Base-by-base conservation (phyloP, 2,113 vertebrate species). In the Atrichornis clamosus region DNA sequence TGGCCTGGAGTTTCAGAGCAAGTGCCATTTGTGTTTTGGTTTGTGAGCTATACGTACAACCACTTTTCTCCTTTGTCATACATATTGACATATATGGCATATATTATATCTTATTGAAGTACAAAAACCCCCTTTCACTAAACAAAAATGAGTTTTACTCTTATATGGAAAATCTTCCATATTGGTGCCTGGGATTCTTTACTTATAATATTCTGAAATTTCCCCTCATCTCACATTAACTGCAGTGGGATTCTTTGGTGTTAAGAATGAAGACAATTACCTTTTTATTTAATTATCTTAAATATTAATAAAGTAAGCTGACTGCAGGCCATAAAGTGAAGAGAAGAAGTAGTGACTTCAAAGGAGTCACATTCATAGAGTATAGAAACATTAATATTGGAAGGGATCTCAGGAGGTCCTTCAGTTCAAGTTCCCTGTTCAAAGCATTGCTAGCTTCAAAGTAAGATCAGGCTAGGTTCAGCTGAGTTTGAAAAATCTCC, bases 221-320 rank as follows among this genome's bases (percentile, higher is more conserved):
- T 81, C 78, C 28, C 24, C 33, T 69, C 10, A 35, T 26, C 7
- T 82, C 21, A 42, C 12, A 55, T 50, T 37, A 72, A 75, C 11
- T n/a, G 16, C 17, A 68, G 39, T 33, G 13, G 10, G 24, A 91
- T 64, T 39, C 33, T 52, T 82, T 49, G 23, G 13, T 37, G 13
- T 37, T 87, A 87, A 58, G 56, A 84, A 81, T 33, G 5, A 72
- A 87, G 28, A 79, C 6, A 59, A 64, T 68, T 49, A 18, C 32
- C 10, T 35, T 73, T 67, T 64, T 28, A 46, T 69, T 94, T 84
- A 46, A 68, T 75, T 87, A 78, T 1, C 52, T 85, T 44, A 83
- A 90, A 76, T 76, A 90, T 79, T 94, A 85, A 68, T 68, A 83
- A 39, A 91, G 4, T 11, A 84, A 90, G 20, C 22, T 79, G 62